These are phyloP conservation scores for Micoletzkya japonica DNA, from an alignment of 2,888 invertebrate species.

Conservation along the genomic window DNA sequence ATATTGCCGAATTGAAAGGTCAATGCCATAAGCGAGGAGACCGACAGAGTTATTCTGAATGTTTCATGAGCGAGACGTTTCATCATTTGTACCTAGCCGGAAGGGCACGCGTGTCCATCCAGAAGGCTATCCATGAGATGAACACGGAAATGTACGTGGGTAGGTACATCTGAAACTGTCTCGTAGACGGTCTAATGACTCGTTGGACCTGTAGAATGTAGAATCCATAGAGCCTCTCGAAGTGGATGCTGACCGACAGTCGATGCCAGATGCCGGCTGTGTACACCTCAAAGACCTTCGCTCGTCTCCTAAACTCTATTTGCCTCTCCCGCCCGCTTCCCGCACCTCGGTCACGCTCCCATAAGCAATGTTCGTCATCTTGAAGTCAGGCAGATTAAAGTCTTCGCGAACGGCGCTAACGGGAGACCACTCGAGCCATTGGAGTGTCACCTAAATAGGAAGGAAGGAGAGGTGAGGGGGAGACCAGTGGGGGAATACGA, in stretches of 20 bases:
- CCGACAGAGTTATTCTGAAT: constrained; percentile 58
- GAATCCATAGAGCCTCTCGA: constrained; percentile 62
- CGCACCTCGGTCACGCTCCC: constrained; percentile 49
- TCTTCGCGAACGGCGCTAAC: constrained; percentile 55
- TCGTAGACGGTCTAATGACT: neutral
- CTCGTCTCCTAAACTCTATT: neutral
- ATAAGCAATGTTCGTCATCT: constrained; percentile 56
- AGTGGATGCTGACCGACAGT: constrained; percentile 55
- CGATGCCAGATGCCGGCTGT: constrained; percentile 63
- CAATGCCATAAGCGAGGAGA: constrained; percentile 61
- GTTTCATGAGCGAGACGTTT: neutral
- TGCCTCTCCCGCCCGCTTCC: no score
- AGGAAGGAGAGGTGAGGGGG: neutral
- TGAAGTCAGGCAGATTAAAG: constrained; percentile 61
- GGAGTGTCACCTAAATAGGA: constrained; percentile 45
- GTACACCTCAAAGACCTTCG: constrained; percentile 41
- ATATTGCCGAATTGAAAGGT: constrained; percentile 63
- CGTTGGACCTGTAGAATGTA: constrained; percentile 55
- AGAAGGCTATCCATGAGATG: constrained; percentile 63
- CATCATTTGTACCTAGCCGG: constrained; percentile 42
- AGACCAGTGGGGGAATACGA: neutral
- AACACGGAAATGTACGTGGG: constrained; percentile 63
- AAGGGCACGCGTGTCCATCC: constrained; percentile 62
- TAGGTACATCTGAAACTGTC: constrained; percentile 55
- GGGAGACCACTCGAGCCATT: constrained; percentile 61